Base-by-base conservation (phyloP, 2,797 vertebrate genomes). In the Onychomys torridus region DNA sequence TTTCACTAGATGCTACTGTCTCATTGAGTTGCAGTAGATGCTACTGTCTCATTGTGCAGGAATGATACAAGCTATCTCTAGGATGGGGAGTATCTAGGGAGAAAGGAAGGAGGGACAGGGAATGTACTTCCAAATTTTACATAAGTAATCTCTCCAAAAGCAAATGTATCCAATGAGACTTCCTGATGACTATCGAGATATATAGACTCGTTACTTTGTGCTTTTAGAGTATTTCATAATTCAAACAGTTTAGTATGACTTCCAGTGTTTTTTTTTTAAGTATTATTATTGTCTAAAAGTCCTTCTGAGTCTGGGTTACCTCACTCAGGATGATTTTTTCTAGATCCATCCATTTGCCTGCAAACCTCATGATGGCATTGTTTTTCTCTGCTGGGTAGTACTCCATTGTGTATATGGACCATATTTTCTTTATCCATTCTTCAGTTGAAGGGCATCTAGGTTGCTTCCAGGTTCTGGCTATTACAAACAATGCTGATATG, bases 231-330 rank as follows among this genome's bases (percentile, higher is more conserved):
- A 86, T 57, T 91, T 93, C 17, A 57, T 34, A 37, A 59, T 87
- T 86, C 11, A 17, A 89, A 69, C 19, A 75, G 67, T 89, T 88
- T 19, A 87, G 37, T 81, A 85, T 37, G 46, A 6, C 0, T 76
- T 89, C 84, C 12, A 92, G 7, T 92, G 12, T 92, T 94, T n/a
- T 87, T 61, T 21, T 94, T 94, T 34, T 87, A 7, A n/a, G n/a
- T n/a, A n/a, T n/a, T n/a, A n/a, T n/a, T n/a, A 71, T n/a, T 93
- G 88, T 59, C n/a, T 77, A 55, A 71, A 78, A 81, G n/a, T n/a
- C n/a, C n/a, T n/a, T n/a, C n/a, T n/a, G n/a, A n/a, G n/a, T n/a
- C n/a, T n/a, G n/a, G n/a, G n/a, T n/a, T n/a, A n/a, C n/a, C n/a
- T n/a, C n/a, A n/a, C n/a, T n/a, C n/a, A n/a, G n/a, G n/a, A n/a